These are phyloP conservation scores for Enteromius unitaeniatus DNA, from an alignment of 2,797 vertebrate genomes.

Conservation along the genomic window DNA sequence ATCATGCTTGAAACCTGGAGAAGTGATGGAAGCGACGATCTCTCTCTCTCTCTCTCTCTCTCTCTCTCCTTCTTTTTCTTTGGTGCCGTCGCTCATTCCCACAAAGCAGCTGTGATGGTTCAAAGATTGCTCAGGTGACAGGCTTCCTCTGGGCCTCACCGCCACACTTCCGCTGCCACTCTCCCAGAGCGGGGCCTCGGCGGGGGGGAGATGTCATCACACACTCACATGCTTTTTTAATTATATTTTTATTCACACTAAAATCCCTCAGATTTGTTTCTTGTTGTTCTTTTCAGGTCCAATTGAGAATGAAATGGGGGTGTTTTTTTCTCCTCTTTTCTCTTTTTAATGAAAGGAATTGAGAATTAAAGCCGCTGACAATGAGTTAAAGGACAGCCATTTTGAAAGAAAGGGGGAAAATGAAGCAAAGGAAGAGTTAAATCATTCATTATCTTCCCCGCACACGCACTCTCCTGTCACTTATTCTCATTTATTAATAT, in stretches of 20 bases:
- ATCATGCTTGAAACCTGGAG: conserved; percentile 74
- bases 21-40: conserved; percentile 44
- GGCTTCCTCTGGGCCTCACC: conserved; percentile 34
- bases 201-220: conserved; percentile 9
- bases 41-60: background rate
- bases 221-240: conserved; percentile 19
- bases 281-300: conserved; percentile 28
- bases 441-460: conserved; percentile 43
- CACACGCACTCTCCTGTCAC: conserved; percentile 11
- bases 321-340: background rate
- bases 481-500: conserved; percentile 49
- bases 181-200: conserved; percentile 20
- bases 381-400: conserved; percentile 1
- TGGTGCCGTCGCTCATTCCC: conserved; percentile 36
- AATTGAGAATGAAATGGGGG: conserved; percentile 18
- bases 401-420: background rate
- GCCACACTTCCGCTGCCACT: conserved; percentile 42
- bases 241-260: conserved; percentile 30
- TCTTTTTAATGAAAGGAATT: background rate
- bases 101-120: conserved; percentile 47
- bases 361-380: conserved; percentile 42
- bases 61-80: background rate
- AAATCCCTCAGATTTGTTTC: conserved; percentile 30
- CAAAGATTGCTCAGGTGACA: conserved; percentile 56
- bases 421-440: conserved; percentile 2